Conservation (phyloP, 2,888 invertebrate genomes). For the Andrena camellia region DNA sequence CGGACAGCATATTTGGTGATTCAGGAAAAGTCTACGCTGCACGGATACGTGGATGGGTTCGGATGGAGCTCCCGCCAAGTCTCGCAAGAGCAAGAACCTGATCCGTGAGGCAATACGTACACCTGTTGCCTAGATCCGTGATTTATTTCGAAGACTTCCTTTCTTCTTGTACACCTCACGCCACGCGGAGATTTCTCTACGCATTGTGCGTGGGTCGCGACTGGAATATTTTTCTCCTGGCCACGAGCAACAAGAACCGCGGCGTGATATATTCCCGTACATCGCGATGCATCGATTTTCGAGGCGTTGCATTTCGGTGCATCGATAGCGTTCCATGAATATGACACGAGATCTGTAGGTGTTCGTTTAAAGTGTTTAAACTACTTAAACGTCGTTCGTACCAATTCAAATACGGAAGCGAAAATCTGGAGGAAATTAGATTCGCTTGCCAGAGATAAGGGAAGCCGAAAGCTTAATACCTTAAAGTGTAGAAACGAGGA, state of each 20-base stretch:
- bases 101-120: slow-evolving; percentile 75
- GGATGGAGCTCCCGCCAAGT: slow-evolving; percentile 58
- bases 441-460: too few species aligned
- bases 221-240: slow-evolving; percentile 49
- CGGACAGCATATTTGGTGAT: slow-evolving; percentile 63
- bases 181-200: slow-evolving; percentile 58
- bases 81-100: slow-evolving; percentile 64
- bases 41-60: slow-evolving; percentile 58
- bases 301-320: not conserved
- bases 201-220: slow-evolving; percentile 58
- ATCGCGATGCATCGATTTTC: slow-evolving; percentile 24
- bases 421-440: too few species aligned
- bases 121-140: slow-evolving; percentile 79
- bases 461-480: too few species aligned
- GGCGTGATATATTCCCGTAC: slow-evolving; percentile 37
- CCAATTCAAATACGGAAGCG: too few species aligned
- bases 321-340: slow-evolving; percentile 1
- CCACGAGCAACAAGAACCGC: slow-evolving; percentile 7
- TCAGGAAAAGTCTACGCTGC: slow-evolving; percentile 60
- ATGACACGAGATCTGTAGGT: too few species aligned
- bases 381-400: too few species aligned
- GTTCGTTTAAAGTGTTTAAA: too few species aligned
- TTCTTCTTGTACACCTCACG: slow-evolving; percentile 60
- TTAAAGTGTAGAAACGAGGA: too few species aligned
- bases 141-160: slow-evolving; percentile 74